These are phyloP conservation scores for Struthio camelus DNA, from an alignment of 2,113 vertebrate genomes.

Conservation along the genomic window DNA sequence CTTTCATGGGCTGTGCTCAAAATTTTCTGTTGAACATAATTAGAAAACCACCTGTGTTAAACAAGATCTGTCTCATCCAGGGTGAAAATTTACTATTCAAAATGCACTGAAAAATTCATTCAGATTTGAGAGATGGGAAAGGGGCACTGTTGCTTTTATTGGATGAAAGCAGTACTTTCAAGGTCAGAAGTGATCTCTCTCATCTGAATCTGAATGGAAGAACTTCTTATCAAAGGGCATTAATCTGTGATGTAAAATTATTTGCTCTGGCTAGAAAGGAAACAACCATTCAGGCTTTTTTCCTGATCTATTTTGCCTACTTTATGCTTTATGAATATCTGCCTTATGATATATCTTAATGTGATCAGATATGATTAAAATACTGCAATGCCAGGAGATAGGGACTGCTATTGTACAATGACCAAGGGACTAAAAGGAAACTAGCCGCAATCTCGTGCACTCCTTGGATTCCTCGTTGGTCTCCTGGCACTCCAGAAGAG, in stretches of 20 bases:
- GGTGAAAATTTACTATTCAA: not conserved
- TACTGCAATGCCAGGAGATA: not conserved
- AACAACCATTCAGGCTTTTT: not conserved
- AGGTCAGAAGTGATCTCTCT: not conserved
- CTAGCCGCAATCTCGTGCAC: rapidly evolving
- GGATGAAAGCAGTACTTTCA: not conserved
- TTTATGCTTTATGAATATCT: not conserved
- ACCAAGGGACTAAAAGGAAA: not conserved
- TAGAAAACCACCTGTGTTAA: slow-evolving; percentile 14
- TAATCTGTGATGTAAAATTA: not conserved
- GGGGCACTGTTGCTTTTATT: not conserved
- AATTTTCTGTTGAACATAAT: slow-evolving; percentile 24
- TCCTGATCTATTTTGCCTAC: not conserved
- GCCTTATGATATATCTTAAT: not conserved
- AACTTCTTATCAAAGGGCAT: not conserved
- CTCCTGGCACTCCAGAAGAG: not conserved
- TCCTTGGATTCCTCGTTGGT: not conserved
- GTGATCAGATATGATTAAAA: not conserved
- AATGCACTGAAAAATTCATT: not conserved
- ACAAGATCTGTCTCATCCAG: not conserved
- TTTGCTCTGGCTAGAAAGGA: not conserved
- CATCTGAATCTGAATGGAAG: not conserved
- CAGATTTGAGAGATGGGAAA: not conserved
- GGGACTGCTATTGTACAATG: not conserved
- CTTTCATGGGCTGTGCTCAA: not conserved